These are phyloP conservation scores for Pholis gunnellus DNA, from an alignment of 2,113 vertebrate genomes.

Conservation along the genomic window DNA sequence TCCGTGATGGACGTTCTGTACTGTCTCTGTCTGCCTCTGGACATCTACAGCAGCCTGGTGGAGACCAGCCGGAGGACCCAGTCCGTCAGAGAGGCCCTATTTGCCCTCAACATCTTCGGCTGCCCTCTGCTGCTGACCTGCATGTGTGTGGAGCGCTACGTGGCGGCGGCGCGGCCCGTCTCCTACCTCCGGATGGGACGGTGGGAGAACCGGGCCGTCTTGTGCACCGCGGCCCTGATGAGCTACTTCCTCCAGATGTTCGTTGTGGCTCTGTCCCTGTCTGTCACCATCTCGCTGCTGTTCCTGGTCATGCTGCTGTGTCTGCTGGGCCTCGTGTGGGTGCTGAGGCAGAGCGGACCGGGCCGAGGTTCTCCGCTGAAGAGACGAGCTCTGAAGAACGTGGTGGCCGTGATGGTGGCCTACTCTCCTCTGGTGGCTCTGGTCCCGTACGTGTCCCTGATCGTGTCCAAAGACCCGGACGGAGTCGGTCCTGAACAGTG, in stretches of 20 bases:
- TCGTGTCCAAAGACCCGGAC: not conserved
- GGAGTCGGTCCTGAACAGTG: not conserved
- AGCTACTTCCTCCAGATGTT: not conserved
- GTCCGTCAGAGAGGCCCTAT: not conserved
- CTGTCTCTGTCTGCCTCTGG: constrained; percentile 50
- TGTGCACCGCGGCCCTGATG: constrained; percentile 17
- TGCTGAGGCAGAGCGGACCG: constrained; percentile 24
- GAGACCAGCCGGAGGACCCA: not conserved
- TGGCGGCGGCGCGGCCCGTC: constrained; percentile 39
- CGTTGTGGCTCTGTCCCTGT: constrained; percentile 21
- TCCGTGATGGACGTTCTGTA: constrained; percentile 47
- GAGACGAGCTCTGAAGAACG: constrained; percentile 58
- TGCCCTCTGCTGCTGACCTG: constrained; percentile 66
- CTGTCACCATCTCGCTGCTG: constrained; percentile 19
- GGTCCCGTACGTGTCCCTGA: constrained; percentile 21
- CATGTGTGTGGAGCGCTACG: constrained; percentile 74
- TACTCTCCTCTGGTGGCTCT: constrained; percentile 62
- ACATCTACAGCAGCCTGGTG: not conserved
- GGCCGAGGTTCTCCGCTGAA: constrained; percentile 42
- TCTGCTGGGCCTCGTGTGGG: constrained; percentile 53
- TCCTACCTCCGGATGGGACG: constrained; percentile 46
- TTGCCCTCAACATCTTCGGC: constrained; percentile 50
- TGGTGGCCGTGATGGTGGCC: constrained; percentile 52
- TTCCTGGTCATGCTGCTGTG: constrained; percentile 63
- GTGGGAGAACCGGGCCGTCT: constrained; percentile 39